Percentiles rank a stretch among this genome's conserved stretches.
These are phyloP conservation scores for Melanotaenia nigrans DNA, from an alignment of 2,797 vertebrate genomes.

Conservation along the genomic window DNA sequence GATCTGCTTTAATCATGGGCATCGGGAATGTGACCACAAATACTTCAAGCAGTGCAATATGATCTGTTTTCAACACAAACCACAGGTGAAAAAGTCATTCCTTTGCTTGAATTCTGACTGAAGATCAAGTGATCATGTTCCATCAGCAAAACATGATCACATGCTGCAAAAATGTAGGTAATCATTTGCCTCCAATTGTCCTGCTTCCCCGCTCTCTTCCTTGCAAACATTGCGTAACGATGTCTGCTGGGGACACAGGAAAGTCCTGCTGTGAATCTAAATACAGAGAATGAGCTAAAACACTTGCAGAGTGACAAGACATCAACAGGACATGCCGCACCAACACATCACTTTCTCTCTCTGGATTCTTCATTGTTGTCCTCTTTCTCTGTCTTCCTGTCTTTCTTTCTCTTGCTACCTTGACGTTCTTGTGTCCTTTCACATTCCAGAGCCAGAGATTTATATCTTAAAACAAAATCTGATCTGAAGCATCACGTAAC, in stretches of 20 bases:
- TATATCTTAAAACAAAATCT: conserved; percentile 22
- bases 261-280: conserved; percentile 57
- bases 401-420: conserved; percentile 50
- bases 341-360: conserved; percentile 51
- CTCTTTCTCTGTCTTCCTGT: conserved; percentile 39
- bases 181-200: conserved; percentile 8
- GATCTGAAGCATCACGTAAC: conserved; percentile 19
- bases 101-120: conserved; percentile 30
- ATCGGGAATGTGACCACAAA: conserved; percentile 26
- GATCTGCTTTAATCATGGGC: conserved; percentile 43
- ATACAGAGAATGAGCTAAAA: conserved; percentile 63
- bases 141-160: conserved; percentile 21
- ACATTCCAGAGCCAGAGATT: conserved; percentile 36
- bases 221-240: conserved; percentile 45
- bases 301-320: conserved; percentile 46
- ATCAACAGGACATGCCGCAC: conserved; percentile 63
- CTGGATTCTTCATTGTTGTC: conserved; percentile 37
- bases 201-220: conserved; percentile 7
- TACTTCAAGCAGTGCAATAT: conserved; percentile 9
- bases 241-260: conserved; percentile 62
- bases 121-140: conserved; percentile 32
- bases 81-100: conserved; percentile 39
- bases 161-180: conserved; percentile 3
- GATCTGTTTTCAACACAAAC: conserved; percentile 34
- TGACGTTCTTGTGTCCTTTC: conserved; percentile 51